Evolutionary conservation across 2,113 vertebrate species (phyloP).

Genomic region (Euleptes europaea): DNA sequence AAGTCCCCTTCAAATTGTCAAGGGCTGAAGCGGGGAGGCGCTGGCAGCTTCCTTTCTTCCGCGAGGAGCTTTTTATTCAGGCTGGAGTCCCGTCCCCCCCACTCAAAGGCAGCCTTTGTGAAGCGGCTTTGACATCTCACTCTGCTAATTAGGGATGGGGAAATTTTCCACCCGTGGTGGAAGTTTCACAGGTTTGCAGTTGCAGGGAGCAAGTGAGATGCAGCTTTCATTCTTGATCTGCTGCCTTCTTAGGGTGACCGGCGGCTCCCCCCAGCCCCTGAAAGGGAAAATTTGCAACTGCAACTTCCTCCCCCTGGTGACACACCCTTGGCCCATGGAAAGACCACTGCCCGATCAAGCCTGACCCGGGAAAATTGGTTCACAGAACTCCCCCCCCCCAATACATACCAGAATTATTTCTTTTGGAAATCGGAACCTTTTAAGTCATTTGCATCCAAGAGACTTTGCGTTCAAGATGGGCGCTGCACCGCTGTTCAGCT

Average conservation of each 20-base stretch:
- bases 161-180: not conserved
- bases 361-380: not conserved
- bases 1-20: not conserved
- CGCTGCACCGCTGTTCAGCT: too few relatives aligned
- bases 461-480: too few relatives aligned
- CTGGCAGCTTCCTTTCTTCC: not conserved
- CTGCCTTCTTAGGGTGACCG: not conserved
- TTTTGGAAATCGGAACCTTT: too few relatives aligned
- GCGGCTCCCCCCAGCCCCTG: not conserved
- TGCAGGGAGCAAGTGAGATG: not conserved
- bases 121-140: not conserved
- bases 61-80: not conserved
- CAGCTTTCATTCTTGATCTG: not conserved
- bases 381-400: too few relatives aligned
- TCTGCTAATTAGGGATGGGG: not conserved
- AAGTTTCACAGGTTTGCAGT: not conserved
- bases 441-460: too few relatives aligned
- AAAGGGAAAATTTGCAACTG: not conserved
- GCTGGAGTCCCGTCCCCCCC: not conserved
- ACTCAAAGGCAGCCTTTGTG: not conserved
- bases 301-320: not conserved
- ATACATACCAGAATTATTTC: too few relatives aligned
- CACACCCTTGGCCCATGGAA: not conserved
- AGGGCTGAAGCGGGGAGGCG: too few relatives aligned
- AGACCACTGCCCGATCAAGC: too few relatives aligned